Base-by-base conservation (phyloP, 2,113 vertebrate genomes). In the Elachura formosa region DNA sequence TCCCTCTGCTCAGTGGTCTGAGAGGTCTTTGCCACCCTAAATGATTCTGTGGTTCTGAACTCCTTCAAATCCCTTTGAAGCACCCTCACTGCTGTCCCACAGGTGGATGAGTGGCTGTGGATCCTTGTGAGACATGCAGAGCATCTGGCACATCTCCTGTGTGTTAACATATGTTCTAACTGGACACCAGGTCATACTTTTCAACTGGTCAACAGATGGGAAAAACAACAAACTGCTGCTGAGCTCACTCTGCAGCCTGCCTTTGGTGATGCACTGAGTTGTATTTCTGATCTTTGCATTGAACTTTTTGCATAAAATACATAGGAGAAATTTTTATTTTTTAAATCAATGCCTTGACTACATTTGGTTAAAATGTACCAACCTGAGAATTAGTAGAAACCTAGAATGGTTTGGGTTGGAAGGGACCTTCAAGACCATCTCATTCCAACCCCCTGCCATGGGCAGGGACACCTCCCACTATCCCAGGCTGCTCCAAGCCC, bases 371-470 rank as follows among this genome's bases (percentile, higher is more conserved):
- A 54, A 54, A 40, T 48, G 34, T 36, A 36, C 17, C 16, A 15
- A 3, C 4, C 9, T 11, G 15, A 21, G 61, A 59, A 54, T 68
- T 16, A 40, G 34, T 4, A 34, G 25, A 67, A 82, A 4, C 6
- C 17, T 15, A 3, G 34, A 41, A 54, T 34, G 21, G 23, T 59
- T 52, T 74, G 29, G 5, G 6, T 23, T 54, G 62, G 54, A 62
- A 68, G 17, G 40, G 40, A 40, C 25, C 29, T 61, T 46, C 14
- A 34, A 68, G 25, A 12, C 4, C 21, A 40, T 41, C 16, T 5
- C 0, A 0, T 68, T 61, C 40, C 29, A 45, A 1, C 2, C 16
- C 5, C 11, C 7, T 75, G 21, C n/a, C 29, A 24, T 28, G 33
- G 18, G 26, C 28, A 73, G 45, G 38, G 33, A n/a, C 19, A 26